A percentile compares a stretch with the other conserved stretches of the same genome.
These are phyloP conservation scores for Tapirus indicus DNA, from an alignment of 2,797 vertebrate species.

Conservation along the genomic window DNA sequence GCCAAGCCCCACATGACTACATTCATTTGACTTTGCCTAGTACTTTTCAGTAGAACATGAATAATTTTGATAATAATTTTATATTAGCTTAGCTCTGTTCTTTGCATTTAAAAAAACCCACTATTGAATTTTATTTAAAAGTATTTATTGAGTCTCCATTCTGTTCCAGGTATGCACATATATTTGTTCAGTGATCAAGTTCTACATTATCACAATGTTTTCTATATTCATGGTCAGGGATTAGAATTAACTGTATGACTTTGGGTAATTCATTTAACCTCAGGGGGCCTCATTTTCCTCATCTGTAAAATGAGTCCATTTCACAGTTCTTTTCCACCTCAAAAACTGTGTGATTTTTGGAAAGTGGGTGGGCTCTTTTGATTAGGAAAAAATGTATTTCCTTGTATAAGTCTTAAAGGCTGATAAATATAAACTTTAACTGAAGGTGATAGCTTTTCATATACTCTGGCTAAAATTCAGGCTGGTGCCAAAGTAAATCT, in stretches of 20 bases:
- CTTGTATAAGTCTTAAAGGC: background rate
- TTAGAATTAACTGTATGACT: background rate
- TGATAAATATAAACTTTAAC: background rate
- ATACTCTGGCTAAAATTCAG: background rate
- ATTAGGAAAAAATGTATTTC: background rate
- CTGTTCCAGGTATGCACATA: background rate
- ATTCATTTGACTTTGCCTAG: background rate
- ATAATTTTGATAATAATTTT: background rate
- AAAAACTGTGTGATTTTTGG: background rate
- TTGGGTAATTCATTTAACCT: background rate
- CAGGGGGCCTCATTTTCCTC: background rate
- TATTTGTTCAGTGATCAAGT: background rate
- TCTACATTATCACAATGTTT: background rate
- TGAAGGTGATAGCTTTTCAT: background rate
- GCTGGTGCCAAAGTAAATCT: background rate
- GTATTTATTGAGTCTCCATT: background rate
- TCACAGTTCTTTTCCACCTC: background rate
- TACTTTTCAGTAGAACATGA: background rate
- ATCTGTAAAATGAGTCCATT: conserved; percentile 30
- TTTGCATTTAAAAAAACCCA: background rate
- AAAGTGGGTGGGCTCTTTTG: background rate
- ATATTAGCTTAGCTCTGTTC: background rate
- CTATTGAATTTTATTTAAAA: background rate
- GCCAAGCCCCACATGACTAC: background rate
- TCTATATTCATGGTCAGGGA: background rate